A percentile compares a stretch with the other conserved stretches of the same genome.
Conservation (phyloP, 2,797 vertebrate genomes). For the Diplodus puntazzo region DNA sequence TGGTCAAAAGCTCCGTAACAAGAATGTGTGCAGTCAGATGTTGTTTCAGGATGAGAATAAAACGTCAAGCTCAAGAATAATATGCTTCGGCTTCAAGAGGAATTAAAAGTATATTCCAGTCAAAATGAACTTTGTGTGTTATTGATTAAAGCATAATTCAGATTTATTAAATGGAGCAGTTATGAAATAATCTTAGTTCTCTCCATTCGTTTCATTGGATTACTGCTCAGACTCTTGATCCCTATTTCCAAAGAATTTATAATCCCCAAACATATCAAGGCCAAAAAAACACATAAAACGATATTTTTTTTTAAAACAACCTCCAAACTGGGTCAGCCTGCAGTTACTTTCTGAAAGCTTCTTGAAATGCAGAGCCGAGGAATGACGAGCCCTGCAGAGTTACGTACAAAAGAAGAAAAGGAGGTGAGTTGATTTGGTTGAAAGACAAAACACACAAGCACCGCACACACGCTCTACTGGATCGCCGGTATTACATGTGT, state of each 20-base stretch:
- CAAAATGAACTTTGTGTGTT: neutral
- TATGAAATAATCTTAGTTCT: constrained; percentile 45
- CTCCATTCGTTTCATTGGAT: constrained; percentile 34
- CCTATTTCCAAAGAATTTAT: constrained; percentile 29
- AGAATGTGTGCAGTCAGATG: neutral
- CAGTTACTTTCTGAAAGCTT: constrained; percentile 45
- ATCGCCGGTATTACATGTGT: constrained; percentile 21
- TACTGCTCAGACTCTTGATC: constrained; percentile 27
- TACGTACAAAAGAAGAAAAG: constrained; percentile 4
- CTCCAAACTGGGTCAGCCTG: constrained; percentile 61
- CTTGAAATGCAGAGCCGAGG: constrained; percentile 18
- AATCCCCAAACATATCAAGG: constrained; percentile 51
- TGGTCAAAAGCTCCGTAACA: neutral
- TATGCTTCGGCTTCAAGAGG: neutral
- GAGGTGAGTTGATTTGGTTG: constrained; percentile 26
- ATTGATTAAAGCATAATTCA: constrained; percentile 10
- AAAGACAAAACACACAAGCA: neutral
- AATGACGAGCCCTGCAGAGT: neutral
- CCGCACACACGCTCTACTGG: constrained; percentile 8
- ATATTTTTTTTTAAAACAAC: constrained; percentile 33
- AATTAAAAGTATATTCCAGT: neutral
- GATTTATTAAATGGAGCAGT: neutral
- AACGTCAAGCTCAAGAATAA: neutral
- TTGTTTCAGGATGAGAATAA: neutral
- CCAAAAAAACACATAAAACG: constrained; percentile 29